Percentiles rank a stretch among this genome's conserved stretches.
phyloP scores from a whole-genome alignment of 2,888 invertebrate species.

The Diarsia mendica region DNA sequence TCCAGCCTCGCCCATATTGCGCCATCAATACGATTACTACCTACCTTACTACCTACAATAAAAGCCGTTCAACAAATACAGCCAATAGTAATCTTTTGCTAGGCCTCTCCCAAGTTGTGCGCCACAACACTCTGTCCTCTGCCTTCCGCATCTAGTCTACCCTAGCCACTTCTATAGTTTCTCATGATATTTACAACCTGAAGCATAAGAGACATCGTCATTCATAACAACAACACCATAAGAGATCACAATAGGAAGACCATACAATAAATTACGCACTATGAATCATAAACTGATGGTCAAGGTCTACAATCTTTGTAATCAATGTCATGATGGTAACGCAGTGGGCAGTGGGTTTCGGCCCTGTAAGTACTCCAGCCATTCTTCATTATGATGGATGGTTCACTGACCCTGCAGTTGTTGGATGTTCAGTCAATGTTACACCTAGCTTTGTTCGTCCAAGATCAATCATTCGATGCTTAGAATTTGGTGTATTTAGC shows the following conservation, averaged over 20 bases:
- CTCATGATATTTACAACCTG: not conserved
- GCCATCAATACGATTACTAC: conserved; percentile 1
- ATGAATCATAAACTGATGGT: conserved; percentile 41
- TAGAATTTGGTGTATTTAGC: not conserved
- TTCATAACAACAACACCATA: conserved; percentile 19
- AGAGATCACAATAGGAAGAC: conserved; percentile 27
- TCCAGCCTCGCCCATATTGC: conserved; percentile 4
- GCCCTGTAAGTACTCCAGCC: not conserved
- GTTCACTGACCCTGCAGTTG: not conserved
- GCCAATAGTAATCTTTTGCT: not conserved
- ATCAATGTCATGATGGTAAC: conserved; percentile 8
- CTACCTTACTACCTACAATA: not conserved
- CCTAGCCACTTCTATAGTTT: conserved; percentile 2
- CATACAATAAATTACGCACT: conserved; percentile 17
- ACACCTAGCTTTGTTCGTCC: not conserved
- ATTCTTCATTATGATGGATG: not conserved
- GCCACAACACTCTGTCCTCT: not conserved
- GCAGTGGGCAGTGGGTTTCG: not conserved
- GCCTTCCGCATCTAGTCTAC: not conserved
- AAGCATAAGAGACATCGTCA: conserved; percentile 2
- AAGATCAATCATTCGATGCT: not conserved
- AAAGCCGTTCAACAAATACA: not conserved
- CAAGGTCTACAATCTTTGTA: conserved; percentile 10
- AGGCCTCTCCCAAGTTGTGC: not conserved
- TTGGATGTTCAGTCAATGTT: not conserved